Percentiles rank a stretch among this genome's conserved stretches.
These are phyloP conservation scores for Oceanites oceanicus DNA, from an alignment of 2,113 vertebrate genomes.

Conservation along the genomic window DNA sequence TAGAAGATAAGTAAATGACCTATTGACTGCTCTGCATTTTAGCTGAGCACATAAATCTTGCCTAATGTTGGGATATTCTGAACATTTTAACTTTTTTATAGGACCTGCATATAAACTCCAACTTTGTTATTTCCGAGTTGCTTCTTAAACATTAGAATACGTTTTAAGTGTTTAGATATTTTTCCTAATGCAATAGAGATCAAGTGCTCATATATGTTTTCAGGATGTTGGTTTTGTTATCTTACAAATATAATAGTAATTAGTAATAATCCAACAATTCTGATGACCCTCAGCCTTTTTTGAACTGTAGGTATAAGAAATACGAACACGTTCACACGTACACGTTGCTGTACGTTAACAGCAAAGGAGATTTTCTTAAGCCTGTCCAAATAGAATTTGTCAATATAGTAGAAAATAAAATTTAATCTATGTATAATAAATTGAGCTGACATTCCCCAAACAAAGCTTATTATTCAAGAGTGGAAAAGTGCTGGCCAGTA, in stretches of 20 bases:
- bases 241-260: not conserved
- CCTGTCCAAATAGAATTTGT: constrained; percentile 18
- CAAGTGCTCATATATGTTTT: not conserved
- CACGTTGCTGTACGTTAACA: not conserved
- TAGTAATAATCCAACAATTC: not conserved
- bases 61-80: not conserved
- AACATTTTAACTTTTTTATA: not conserved
- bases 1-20: not conserved
- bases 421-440: constrained; percentile 50
- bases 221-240: not conserved
- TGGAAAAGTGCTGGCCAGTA: not conserved
- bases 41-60: not conserved
- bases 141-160: not conserved
- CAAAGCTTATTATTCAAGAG: constrained; percentile 20
- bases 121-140: not conserved
- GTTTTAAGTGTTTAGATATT: not conserved
- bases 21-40: not conserved
- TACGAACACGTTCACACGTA: not conserved
- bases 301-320: not conserved
- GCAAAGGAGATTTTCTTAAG: not conserved
- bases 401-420: constrained; percentile 48
- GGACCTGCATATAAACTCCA: not conserved
- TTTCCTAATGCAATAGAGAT: constrained; percentile 4
- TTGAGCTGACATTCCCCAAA: constrained; percentile 46
- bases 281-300: not conserved